A percentile compares a stretch with the other conserved stretches of the same genome.
These are phyloP conservation scores for Brassicogethes aeneus DNA, from an alignment of 2,888 invertebrate species.

Conservation along the genomic window DNA sequence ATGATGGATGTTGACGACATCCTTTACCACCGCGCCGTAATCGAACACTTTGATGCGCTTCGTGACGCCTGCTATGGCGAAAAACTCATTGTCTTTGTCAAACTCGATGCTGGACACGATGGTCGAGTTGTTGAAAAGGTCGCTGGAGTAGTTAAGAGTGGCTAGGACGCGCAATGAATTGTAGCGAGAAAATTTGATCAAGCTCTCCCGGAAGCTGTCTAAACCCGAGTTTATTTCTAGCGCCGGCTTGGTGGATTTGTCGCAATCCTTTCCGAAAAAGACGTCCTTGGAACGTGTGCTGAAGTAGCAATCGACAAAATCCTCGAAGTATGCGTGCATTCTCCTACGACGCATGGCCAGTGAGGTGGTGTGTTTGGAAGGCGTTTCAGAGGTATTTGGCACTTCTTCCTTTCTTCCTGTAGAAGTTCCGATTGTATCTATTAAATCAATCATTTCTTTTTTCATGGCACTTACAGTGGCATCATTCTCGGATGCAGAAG, in stretches of 20 bases:
- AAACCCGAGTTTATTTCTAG: conserved; percentile 44
- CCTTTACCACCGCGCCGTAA: conserved; percentile 74
- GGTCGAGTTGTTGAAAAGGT: conserved; percentile 77
- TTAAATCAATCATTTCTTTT: conserved; percentile 48
- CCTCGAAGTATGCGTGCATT: conserved; percentile 81
- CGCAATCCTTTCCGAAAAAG: conserved; percentile 47
- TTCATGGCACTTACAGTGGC: conserved; percentile 45
- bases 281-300: conserved; percentile 65
- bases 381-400: conserved; percentile 16
- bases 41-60: conserved; percentile 91
- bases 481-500: conserved; percentile 38
- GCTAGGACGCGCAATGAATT: conserved; percentile 71
- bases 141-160: conserved; percentile 82
- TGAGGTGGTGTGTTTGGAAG: conserved; percentile 19
- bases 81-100: conserved; percentile 91
- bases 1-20: conserved; percentile 85
- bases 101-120: conserved; percentile 91
- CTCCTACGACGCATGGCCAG: conserved; percentile 62
- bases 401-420: conserved; percentile 32
- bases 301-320: conserved; percentile 82
- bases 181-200: conserved; percentile 78
- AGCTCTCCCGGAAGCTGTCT: conserved; percentile 72
- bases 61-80: conserved; percentile 93
- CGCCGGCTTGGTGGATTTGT: conserved; percentile 27
- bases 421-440: conserved; percentile 46